These are phyloP conservation scores for Peromyscus nudipes DNA, from an alignment of 2,797 vertebrate genomes.

Conservation along the genomic window DNA sequence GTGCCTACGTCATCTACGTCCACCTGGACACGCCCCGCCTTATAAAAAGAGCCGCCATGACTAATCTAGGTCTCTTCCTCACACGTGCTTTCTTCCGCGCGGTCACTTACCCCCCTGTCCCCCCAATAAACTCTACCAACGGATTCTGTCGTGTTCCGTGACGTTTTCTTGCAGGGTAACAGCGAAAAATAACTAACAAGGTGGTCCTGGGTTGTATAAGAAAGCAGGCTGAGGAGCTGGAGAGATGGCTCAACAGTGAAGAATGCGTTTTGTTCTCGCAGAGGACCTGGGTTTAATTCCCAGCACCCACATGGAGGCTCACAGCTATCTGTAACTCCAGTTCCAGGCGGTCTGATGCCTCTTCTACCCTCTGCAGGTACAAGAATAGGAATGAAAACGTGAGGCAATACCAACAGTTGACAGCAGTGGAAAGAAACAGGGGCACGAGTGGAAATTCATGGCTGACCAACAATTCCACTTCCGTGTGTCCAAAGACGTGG, in stretches of 20 bases:
- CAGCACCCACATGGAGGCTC: neutral
- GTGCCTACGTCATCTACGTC: too few relatives aligned
- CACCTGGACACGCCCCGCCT: too few relatives aligned
- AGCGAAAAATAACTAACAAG: too few relatives aligned
- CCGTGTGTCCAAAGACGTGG: neutral
- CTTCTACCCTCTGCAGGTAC: neutral
- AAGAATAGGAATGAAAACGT: neutral
- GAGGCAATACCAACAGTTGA: neutral
- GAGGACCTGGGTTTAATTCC: neutral
- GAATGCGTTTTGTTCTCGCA: neutral
- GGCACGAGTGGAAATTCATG: neutral
- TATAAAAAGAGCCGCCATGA: too few relatives aligned
- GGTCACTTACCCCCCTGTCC: too few relatives aligned
- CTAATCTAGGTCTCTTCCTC: too few relatives aligned
- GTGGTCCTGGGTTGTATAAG: neutral
- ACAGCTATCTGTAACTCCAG: neutral
- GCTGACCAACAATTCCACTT: neutral
- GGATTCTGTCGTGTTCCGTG: too few relatives aligned
- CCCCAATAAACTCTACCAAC: too few relatives aligned
- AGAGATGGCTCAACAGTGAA: too few relatives aligned
- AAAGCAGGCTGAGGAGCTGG: neutral
- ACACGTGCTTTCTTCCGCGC: too few relatives aligned
- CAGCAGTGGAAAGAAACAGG: neutral
- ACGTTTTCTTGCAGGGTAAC: too few relatives aligned
- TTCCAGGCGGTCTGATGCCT: neutral